Evolutionary conservation across 2,797 vertebrate species (phyloP), one percentile per base, ranked within the genome.

Genomic region (Ctenosaura bakeri): DNA sequence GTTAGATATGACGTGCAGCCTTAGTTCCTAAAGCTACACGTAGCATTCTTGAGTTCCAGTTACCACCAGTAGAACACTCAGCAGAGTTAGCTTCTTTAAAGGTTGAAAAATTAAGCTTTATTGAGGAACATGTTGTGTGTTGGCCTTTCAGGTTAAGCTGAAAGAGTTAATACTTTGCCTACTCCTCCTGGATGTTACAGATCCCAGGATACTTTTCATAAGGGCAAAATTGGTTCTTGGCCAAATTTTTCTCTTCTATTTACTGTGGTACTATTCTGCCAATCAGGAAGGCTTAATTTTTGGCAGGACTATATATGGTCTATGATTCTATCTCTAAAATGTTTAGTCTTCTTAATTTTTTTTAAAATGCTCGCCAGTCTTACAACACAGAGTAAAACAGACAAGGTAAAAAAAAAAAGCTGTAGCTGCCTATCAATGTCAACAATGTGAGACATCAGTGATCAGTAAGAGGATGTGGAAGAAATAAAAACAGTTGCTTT

Each of bases 11-110:
- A 94, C 91, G 88, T 78, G 92, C 94, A 94, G 91, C 90, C 85
- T 94, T 91, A 89, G 93, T 81, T 92, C 93, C 93, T 95, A 92
- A 95, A 94, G 90, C 86, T 96, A 29, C 94, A 91, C 90, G 89
- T 94, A 93, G 92, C 92, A 86, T 92, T 94, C 83, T 93, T 90
- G 93, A 93, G 93, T 92, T 87, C 87, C 91, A 90, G 64, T 93
- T 94, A 95, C 92, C 91, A 91, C 89, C 80, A 79, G 73, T 92
- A 89, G 82, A 92, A 85, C 71, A 85, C 87, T 92, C 92, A 94
- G 91, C 64, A 93, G 92, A 91, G 92, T 94, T 96, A 95, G 94
- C 89, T 26, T 95, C 94, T 95, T 89, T 92, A 82, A 87, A 95
- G 71, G 35, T 24, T 77, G 92, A 96, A 94, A 95, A 95, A 94